Base-by-base conservation (phyloP, 2,113 vertebrate genomes). In the Dipodomys merriami region DNA sequence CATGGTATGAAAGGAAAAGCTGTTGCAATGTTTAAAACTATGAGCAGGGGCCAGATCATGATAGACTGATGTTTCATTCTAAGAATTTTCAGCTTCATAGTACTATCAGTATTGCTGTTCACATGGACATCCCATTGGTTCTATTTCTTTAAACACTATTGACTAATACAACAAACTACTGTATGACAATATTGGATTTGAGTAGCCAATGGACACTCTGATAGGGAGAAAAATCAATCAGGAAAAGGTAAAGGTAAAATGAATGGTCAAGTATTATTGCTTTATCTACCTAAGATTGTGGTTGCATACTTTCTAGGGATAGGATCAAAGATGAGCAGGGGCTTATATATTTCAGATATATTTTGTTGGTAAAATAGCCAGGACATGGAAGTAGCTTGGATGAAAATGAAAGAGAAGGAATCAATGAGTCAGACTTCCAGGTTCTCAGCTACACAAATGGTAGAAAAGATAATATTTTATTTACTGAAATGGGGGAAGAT, bases 31-130 rank as follows among this genome's bases (percentile, higher is more conserved):
- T 71, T 23, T 60, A 82, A 27, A 68, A 23, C 44, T 67, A 30
- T 22, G 35, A 29, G n/a, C n/a, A 80, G 19, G 25, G 89, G 57
- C 11, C 15, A 73, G 18, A 82, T 91, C 5, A 82, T 76, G 27
- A 11, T 73, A 84, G 27, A 53, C 2, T 9, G 49, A 25, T 78
- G 44, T 12, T 74, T 22, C 27, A 53, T 72, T 67, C 67, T 71
- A 83, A 88, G 29, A 44, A 76, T 72, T 93, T 84, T 80, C 33
- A 30, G 60, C 74, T 88, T 90, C 64, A 92, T 68, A 27, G 27
- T 8, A 2, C 25, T 44, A 13, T 18, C 4, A 44, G 10, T 74
- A 1, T 29, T 18, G 23, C 16, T 57, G 15, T 39, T 25, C 67
- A 35, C 22, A 35, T 7, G 35, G 5, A 35, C 13, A 30, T 3